Evolutionary conservation across 2,797 vertebrate genomes (phyloP), one percentile per base, ranked within the genome.

Genomic region (Enteromius viviparus): DNA sequence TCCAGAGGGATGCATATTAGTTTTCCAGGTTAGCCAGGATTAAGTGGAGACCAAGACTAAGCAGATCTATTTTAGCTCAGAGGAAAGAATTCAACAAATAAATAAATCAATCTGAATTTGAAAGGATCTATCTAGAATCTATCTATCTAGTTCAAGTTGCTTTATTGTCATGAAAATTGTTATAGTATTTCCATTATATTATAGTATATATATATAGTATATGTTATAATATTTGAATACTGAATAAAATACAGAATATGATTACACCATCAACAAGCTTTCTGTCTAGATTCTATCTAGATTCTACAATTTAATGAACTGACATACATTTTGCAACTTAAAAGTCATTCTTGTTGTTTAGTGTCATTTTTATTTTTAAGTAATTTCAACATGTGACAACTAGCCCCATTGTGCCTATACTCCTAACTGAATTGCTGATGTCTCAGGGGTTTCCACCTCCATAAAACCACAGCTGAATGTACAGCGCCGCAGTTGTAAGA

Each of bases 401-500:
- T 55, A 75, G 10, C 32, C 32, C 32, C 34, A 6, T 12, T 5
- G 7, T 37, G 12, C 32, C 51, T 32, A 40, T 75, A 10, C 32
- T 42, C 3, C 7, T 12, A 72, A 71, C 12, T 80, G 51, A 80
- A 60, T 42, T 80, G 37, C 17, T 60, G 23, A 53, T 58, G 23
- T 55, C 42, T 70, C 53, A 3, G 9, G 40, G 15, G 1, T 14
- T 74, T 51, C 4, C 55, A 29, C 29, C 6, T 64, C 53, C n/a
- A 2, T 23, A 81, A 32, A 45, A 26, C 11, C 11, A 47, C 23
- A 58, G 37, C 10, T 1, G 68, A 60, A 60, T 77, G 15, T 60
- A 32, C 40, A 74, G 42, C 2, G 7, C 40, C 49, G 40, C 79
- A 81, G 58, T n/a, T 49, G 58, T 64, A 65, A 64, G 42, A 29